Evolutionary conservation across 2,113 vertebrate species (phyloP).

Genomic region (Lagopus muta): DNA sequence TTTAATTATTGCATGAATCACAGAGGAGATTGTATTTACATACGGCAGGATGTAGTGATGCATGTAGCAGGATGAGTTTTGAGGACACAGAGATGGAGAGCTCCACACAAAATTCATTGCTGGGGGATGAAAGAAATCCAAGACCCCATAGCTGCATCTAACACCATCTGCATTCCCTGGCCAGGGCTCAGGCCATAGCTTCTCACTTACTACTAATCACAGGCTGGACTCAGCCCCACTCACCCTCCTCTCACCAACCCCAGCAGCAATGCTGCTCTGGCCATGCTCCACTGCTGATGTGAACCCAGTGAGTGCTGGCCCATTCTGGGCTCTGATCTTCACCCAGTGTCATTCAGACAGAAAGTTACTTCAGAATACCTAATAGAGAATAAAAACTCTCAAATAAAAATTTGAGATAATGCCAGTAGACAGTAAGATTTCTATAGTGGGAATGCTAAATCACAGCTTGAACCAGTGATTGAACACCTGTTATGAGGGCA

Average conservation of each 20-base stretch:
- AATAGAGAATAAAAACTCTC: not conserved
- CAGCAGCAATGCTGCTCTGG: not conserved
- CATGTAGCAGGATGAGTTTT: not conserved
- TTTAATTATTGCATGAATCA: not conserved
- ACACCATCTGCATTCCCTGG: rapidly evolving
- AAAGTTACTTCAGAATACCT: not conserved
- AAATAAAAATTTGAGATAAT: not conserved
- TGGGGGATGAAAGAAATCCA: not conserved
- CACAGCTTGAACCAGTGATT: too few species aligned
- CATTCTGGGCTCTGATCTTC: not conserved
- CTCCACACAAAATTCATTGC: not conserved
- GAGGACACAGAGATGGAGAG: not conserved
- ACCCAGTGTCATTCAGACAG: not conserved
- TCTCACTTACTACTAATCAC: not conserved
- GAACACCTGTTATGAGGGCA: too few species aligned
- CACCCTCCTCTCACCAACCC: not conserved
- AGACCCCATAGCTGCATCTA: not conserved
- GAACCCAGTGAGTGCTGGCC: not conserved
- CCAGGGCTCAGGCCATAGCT: rapidly evolving
- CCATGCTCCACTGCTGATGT: rapidly evolving
- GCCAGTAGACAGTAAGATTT: not conserved
- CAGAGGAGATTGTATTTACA: not conserved
- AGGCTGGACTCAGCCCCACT: not conserved
- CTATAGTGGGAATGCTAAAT: too few species aligned
- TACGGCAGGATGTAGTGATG: not conserved